phyloP scores from a whole-genome alignment of 1,140 invertebrate species.

The Nomia melanderi region DNA sequence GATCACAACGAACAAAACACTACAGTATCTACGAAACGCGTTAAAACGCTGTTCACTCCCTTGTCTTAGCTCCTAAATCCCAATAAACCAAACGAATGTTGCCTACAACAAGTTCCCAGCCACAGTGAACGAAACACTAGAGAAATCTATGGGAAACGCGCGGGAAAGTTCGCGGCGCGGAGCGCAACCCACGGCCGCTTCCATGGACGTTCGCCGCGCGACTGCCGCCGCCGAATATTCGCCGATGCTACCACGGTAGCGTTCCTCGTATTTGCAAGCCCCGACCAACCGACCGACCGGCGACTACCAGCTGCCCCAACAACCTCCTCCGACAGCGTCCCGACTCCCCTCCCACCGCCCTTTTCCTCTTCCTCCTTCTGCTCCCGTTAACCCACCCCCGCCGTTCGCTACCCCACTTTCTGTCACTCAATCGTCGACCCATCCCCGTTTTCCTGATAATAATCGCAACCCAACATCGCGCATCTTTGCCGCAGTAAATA shows the following conservation, averaged over 20 bases:
- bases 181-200: background rate
- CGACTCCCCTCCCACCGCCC: background rate
- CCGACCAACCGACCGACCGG: background rate
- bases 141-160: no score
- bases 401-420: no score
- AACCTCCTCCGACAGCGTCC: background rate
- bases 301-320: conserved; percentile 11
- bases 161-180: background rate
- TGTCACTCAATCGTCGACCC: no score
- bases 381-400: no score
- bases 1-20: no score
- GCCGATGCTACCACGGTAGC: background rate
- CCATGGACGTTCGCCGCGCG: conserved; percentile 8
- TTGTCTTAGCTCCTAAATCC: no score
- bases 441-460: background rate
- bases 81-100: no score
- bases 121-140: no score
- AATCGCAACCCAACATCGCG: background rate
- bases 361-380: background rate
- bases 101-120: no score
- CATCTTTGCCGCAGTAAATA: background rate
- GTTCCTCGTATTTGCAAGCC: conserved; percentile 33
- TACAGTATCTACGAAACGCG: no score
- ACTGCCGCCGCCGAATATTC: conserved; percentile 32
- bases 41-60: no score